These are phyloP conservation scores for Beaufortia kweichowensis DNA, from an alignment of 2,113 vertebrate genomes.

Conservation along the genomic window DNA sequence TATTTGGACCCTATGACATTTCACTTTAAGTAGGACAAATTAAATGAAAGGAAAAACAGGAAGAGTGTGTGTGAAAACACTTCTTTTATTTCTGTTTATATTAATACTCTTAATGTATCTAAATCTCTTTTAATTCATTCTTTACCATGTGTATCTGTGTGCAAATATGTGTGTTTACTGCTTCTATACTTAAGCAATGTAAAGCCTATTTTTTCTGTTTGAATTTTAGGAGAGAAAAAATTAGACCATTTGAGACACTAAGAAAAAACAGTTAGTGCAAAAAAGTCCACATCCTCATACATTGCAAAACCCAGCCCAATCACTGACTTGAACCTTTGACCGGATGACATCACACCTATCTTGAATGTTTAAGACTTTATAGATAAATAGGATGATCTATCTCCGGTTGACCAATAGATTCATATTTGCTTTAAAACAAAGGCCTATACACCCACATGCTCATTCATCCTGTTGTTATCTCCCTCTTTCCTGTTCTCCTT, in stretches of 20 bases:
- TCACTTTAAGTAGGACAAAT: slow-evolving; percentile 48
- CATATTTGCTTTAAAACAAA: background rate
- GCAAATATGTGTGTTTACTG: too few species aligned
- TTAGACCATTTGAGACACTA: too few species aligned
- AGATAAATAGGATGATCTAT: background rate
- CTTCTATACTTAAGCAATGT: too few species aligned
- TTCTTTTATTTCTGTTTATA: too few species aligned
- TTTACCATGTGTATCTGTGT: too few species aligned
- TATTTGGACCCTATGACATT: slow-evolving; percentile 34
- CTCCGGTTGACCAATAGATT: background rate
- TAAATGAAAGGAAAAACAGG: slow-evolving; percentile 18
- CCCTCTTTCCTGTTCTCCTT: background rate
- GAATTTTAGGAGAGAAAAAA: too few species aligned
- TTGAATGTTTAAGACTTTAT: background rate
- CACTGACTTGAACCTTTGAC: background rate
- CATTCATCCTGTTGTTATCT: background rate
- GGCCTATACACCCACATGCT: background rate
- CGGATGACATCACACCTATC: background rate
- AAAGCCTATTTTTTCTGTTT: too few species aligned
- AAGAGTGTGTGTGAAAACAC: background rate
- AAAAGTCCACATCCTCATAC: slow-evolving; percentile 1
- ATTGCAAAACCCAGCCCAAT: background rate
- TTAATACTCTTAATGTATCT: too few species aligned
- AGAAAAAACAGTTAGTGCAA: too few species aligned
- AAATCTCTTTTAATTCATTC: too few species aligned